Evolutionary conservation across 2,113 vertebrate species (phyloP), one percentile per base, ranked within the genome.

Genomic region (Eupsittula cactorum): DNA sequence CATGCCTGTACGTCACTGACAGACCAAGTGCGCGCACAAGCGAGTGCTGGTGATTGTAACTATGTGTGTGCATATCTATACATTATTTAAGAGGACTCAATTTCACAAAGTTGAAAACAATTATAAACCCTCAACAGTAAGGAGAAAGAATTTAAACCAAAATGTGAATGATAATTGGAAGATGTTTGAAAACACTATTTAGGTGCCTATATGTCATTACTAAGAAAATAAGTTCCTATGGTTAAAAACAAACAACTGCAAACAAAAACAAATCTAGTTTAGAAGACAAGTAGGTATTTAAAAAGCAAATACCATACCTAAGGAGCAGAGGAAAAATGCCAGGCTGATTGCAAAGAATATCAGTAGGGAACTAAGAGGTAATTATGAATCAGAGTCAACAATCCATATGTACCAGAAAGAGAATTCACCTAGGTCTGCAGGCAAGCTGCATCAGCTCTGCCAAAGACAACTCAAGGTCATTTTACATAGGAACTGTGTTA

Each of bases 271-370:
- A 93, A 86, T 89, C 68, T 79, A 87, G 65, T 50, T 50, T 81
- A 76, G 89, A 91, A 93, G 74, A 70, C 42, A 92, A 71, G 35
- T 12, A 86, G 39, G 80, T 92, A 91, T 70, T 96, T 88, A 83
- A 86, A 95, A 93, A 94, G 73, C 76, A 93, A 96, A 96, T 71
- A 78, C 69, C 81, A 60, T 76, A 93, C 6, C 3, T 71, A 89
- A 93, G 77, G 44, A 86, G 84, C 31, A 79, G 35, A 71, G 74
- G 65, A 91, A 91, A 95, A 95, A 97, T 25, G 29, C 81, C 89
- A 91, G 89, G 93, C 55, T 95, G 93, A 95, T 89, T 95, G 80
- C 80, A 96, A 95, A 96, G 93, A 95, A 96, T 95, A 96, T 96
- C 96, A 95, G 95, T 95, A 92, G 92, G 63, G 46, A 89, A 46